A percentile compares a stretch with the other conserved stretches of the same genome.
phyloP scores from a whole-genome alignment of 53 echinoderm and acorn worm genomes.

The Echinarachnius parma region DNA sequence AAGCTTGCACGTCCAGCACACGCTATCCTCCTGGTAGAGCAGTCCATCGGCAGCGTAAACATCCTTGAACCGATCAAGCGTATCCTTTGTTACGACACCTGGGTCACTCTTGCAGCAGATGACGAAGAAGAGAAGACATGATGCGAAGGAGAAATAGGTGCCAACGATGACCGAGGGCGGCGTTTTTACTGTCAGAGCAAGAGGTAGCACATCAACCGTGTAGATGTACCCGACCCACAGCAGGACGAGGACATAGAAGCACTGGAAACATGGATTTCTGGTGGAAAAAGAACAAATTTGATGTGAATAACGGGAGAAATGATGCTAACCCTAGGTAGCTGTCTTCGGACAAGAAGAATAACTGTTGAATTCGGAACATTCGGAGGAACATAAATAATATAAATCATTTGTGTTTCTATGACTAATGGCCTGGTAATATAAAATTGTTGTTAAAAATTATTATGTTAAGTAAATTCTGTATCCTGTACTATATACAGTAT shows the following conservation, averaged over 20 bases:
- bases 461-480: no score
- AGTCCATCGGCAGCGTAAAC: conserved; percentile 57
- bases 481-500: no score
- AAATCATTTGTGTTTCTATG: no score
- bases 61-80: conserved; percentile 19
- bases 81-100: conserved; percentile 57
- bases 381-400: not conserved
- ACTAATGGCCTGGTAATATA: no score
- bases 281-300: conserved; percentile 2
- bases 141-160: conserved; percentile 45
- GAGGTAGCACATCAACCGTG: conserved; percentile 45
- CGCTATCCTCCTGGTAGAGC: conserved; percentile 47
- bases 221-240: conserved; percentile 20
- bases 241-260: conserved; percentile 59
- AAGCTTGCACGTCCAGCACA: conserved; percentile 68
- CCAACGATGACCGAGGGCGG: conserved; percentile 22
- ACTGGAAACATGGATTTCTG: conserved; percentile 79
- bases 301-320: not conserved
- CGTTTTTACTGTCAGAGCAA: conserved; percentile 5
- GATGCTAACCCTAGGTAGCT: not conserved
- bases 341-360: not conserved
- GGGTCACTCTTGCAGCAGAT: conserved; percentile 63
- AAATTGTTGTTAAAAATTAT: no score
- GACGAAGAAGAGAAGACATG: conserved; percentile 58
- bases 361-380: not conserved